A percentile compares a stretch with the other conserved stretches of the same genome.
Evolutionary conservation across 2,888 invertebrate species (phyloP).

Genomic region (Tetragonisca angustula): DNA sequence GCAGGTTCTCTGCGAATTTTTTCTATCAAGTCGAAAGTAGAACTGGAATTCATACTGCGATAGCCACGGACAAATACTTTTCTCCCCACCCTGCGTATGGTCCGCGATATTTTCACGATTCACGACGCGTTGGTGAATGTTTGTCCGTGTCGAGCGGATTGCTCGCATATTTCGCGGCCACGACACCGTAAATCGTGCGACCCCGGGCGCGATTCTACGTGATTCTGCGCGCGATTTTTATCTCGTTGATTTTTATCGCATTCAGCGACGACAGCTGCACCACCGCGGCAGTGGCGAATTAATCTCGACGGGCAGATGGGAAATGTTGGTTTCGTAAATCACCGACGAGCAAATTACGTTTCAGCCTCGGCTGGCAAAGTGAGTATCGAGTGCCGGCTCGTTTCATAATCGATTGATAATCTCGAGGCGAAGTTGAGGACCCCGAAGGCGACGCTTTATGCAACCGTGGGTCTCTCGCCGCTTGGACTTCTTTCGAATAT

Average conservation of each 20-base stretch:
- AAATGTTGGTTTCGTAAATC: slow-evolving; percentile 51
- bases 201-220: neutral
- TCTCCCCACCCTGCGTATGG: too few species aligned
- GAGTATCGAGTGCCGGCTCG: slow-evolving; percentile 29
- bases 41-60: too few species aligned
- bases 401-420: slow-evolving; percentile 51
- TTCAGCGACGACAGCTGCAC: slow-evolving; percentile 20
- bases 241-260: slow-evolving; percentile 6
- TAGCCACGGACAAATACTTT: too few species aligned
- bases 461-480: neutral
- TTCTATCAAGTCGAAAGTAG: too few species aligned
- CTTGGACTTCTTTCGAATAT: neutral
- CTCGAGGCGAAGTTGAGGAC: neutral
- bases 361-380: slow-evolving; percentile 32
- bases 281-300: slow-evolving; percentile 26
- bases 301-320: slow-evolving; percentile 10
- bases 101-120: too few species aligned
- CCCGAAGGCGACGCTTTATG: neutral
- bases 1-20: too few species aligned
- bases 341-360: slow-evolving; percentile 53
- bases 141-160: too few species aligned
- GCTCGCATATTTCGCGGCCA: too few species aligned
- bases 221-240: neutral
- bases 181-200: too few species aligned
- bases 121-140: too few species aligned